A percentile compares a stretch with the other conserved stretches of the same genome.
Evolutionary conservation across 2,888 invertebrate genomes (phyloP).

Genomic region (Molorchus minor): DNA sequence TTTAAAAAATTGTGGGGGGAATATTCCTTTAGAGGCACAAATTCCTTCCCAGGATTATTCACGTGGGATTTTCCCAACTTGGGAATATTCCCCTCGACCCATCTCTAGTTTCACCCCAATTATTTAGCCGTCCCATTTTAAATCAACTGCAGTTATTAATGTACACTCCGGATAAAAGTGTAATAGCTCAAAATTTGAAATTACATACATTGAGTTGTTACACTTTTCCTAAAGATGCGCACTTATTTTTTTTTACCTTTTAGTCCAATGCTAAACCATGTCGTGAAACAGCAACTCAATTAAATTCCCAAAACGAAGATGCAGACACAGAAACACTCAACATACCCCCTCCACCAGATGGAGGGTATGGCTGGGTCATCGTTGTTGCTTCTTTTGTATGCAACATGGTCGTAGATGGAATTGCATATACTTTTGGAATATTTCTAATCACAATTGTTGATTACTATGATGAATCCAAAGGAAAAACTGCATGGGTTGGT

Average conservation of each 20-base stretch:
- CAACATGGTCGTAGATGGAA: constrained; percentile 97
- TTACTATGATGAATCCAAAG: constrained; percentile 87
- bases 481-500: constrained; percentile 92
- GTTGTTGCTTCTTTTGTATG: constrained; percentile 96
- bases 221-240: no score
- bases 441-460: constrained; percentile 82
- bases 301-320: neutral
- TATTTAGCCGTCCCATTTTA: no score
- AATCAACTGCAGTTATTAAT: no score
- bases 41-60: no score
- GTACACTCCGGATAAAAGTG: no score
- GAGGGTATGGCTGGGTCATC: constrained; percentile 94
- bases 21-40: no score
- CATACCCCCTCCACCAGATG: constrained; percentile 72
- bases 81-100: no score
- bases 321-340: neutral
- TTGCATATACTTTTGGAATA: constrained; percentile 96
- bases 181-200: no score
- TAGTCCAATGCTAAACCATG: neutral
- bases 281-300: neutral
- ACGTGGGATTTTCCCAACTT: no score
- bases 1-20: no score
- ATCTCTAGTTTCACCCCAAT: no score
- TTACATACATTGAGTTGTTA: no score
- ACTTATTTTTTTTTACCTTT: neutral